Base-by-base conservation (phyloP, 2,113 vertebrate genomes). In the Sinosuthora webbiana region DNA sequence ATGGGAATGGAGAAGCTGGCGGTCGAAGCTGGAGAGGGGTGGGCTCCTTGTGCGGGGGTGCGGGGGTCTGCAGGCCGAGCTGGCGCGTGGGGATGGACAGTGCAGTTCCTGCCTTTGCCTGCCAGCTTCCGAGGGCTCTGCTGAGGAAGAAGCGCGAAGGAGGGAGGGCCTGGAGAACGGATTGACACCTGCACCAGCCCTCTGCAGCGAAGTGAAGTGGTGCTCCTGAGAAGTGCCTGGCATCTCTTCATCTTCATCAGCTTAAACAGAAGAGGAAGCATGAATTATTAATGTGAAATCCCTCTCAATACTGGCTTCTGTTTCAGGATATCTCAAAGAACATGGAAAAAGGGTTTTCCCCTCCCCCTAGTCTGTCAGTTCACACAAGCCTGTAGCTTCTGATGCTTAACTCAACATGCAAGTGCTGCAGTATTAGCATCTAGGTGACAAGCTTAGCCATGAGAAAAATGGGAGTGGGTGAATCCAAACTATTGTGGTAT, bases 241-340 rank as follows among this genome's bases (percentile, higher is more conserved):
- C 23, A 49, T 63, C 81, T 97, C 97, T 60, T 97, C 97, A 1
- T 97, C 97, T 97, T 98, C 98, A 1, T 97, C 98, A 94, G 97
- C 98, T 98, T 98, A 87, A 97, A 97, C 18, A 98, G 86, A 97
- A 95, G 89, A 92, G 95, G 78, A 97, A 96, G 92, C 41, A 82
- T 25, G 55, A 52, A 89, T 75, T 93, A 97, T 91, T 97, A 96
- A 50, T 6, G 49, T 6, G 75, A 92, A 92, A 68, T 25, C 39
- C n/a, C 70, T 80, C 53, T 45, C 45, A 74, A 69, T 10, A 37
- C 45, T 63, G 56, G 79, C 44, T 77, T 87, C 39, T 92, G 53
- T 70, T 94, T 95, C 74, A 92, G 18, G 41, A 53, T 45, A 28
- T 89, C 55, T 67, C 69, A 83, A 79, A 93, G 57, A 82, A 88